Evolutionary conservation across 2,113 vertebrate genomes (phyloP).

Genomic region (Monarcha castaneiventris): DNA sequence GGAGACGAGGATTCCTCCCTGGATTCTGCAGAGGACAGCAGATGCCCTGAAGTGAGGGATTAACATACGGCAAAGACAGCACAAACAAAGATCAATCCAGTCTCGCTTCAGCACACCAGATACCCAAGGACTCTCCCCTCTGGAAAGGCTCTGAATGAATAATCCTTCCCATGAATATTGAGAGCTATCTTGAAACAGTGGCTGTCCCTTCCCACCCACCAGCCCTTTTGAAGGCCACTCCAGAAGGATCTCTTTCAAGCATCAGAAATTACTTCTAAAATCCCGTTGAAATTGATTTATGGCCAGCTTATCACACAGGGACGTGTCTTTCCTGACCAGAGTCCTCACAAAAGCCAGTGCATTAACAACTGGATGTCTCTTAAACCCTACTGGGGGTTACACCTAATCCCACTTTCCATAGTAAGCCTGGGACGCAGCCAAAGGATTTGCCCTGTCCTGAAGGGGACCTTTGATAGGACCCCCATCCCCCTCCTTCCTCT

Average conservation of each 20-base stretch:
- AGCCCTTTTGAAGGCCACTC: slow-evolving; percentile 10
- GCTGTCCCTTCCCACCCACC: background rate
- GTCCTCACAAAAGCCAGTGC: background rate
- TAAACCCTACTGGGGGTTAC: background rate
- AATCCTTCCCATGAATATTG: slow-evolving; percentile 16
- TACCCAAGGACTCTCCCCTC: background rate
- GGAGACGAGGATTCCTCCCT: background rate
- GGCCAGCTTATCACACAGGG: background rate
- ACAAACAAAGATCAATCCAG: background rate
- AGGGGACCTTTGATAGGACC: background rate
- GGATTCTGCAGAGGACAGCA: background rate
- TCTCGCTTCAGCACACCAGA: background rate
- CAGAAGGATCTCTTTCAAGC: background rate
- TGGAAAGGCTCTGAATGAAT: slow-evolving; percentile 5
- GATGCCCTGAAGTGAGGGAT: background rate
- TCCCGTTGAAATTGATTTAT: background rate
- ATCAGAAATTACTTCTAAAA: slow-evolving; percentile 39
- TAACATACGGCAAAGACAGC: background rate
- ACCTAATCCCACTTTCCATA: background rate
- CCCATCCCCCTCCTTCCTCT: background rate
- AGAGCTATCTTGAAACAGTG: background rate
- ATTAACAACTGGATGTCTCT: background rate
- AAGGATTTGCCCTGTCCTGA: background rate
- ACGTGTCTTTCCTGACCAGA: background rate
- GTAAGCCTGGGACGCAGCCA: background rate